Evolutionary conservation across 2,113 vertebrate species (phyloP).

Genomic region (Corvus hawaiiensis): DNA sequence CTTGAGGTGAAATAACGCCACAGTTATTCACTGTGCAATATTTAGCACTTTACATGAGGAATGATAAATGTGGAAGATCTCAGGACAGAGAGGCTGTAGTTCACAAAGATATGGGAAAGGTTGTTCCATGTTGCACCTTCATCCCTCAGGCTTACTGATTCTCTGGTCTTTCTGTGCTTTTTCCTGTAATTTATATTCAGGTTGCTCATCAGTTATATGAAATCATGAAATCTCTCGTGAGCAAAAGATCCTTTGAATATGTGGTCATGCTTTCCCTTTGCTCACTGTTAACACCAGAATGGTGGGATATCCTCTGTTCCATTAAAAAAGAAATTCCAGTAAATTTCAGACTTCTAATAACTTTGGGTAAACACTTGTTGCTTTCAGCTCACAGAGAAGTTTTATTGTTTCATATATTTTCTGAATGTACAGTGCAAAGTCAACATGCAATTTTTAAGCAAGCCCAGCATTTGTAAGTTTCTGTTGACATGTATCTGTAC

Average conservation of each 20-base stretch:
- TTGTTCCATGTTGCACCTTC: not conserved
- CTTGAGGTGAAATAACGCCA: constrained; percentile 8
- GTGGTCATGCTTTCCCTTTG: not conserved
- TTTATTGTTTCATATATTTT: not conserved
- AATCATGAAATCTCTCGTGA: not conserved
- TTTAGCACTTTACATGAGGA: not conserved
- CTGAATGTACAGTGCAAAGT: not conserved
- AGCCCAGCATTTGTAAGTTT: not conserved
- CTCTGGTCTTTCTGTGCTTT: not conserved
- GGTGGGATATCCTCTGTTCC: not conserved
- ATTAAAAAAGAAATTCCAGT: not conserved
- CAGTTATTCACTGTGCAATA: constrained; percentile 3
- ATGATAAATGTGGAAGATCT: constrained; percentile 10
- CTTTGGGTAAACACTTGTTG: constrained; percentile 22
- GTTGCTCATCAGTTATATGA: constrained; percentile 25
- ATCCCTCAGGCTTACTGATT: not conserved
- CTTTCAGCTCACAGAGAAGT: not conserved
- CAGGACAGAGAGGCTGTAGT: not conserved
- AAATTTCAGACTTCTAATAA: constrained; percentile 34
- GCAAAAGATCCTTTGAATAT: constrained; percentile 15
- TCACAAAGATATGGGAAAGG: not conserved
- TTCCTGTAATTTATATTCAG: not conserved
- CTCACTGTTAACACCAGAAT: constrained; percentile 12
- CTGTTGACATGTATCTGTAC: not conserved
- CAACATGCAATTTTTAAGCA: not conserved